Evolutionary conservation across 2,797 vertebrate species (phyloP).

Genomic region (Enteromius mattozi): DNA sequence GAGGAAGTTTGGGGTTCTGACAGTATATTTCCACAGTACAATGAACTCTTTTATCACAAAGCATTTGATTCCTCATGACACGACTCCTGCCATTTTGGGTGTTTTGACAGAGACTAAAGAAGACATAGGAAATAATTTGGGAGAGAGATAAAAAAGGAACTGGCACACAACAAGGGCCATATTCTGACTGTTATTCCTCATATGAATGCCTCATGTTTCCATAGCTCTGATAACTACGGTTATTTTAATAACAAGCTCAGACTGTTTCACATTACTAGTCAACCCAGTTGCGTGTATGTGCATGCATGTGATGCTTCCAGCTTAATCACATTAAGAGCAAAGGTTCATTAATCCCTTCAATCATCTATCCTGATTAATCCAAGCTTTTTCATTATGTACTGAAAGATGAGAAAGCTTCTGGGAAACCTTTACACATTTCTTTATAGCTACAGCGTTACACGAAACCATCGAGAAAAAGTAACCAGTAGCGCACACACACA

Average conservation of each 20-base stretch:
- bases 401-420: conserved; percentile 43
- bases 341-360: conserved; percentile 17
- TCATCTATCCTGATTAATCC: conserved; percentile 16
- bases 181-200: not conserved
- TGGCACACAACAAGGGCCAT: not conserved
- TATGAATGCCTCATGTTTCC: not conserved
- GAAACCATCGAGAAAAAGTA: not conserved
- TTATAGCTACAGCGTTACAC: not conserved
- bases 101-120: not conserved
- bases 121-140: not conserved
- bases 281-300: conserved; percentile 28
- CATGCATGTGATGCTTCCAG: conserved; percentile 39
- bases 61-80: not conserved
- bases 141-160: not conserved
- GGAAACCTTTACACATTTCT: conserved; percentile 33
- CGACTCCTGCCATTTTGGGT: not conserved
- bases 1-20: not conserved
- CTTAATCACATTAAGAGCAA: conserved; percentile 54
- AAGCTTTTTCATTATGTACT: conserved; percentile 43
- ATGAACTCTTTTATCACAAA: conserved; percentile 11
- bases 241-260: conserved; percentile 22
- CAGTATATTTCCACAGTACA: not conserved
- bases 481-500: not conserved
- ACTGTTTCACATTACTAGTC: conserved; percentile 49
- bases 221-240: not conserved